Evolutionary conservation across 2,888 invertebrate genomes (phyloP).

Genomic region (Eupsilia transversa): DNA sequence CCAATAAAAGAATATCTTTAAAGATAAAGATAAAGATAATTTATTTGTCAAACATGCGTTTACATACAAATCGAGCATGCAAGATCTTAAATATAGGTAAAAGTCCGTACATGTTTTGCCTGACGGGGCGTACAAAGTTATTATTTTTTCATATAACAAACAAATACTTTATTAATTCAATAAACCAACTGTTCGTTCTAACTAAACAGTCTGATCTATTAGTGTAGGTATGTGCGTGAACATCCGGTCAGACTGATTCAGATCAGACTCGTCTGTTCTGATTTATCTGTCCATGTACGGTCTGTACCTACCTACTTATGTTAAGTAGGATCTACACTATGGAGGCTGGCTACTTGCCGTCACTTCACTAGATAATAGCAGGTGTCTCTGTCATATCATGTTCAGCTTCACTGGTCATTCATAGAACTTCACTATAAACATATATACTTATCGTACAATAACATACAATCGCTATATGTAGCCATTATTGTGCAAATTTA

Average conservation of each 20-base stretch:
- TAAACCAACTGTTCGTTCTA: too few species aligned
- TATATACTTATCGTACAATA: constrained; percentile 15
- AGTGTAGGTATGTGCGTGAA: neutral
- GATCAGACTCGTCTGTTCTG: neutral
- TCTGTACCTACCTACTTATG: neutral
- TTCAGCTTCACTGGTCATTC: neutral
- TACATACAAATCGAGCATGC: too few species aligned
- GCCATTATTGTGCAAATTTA: neutral
- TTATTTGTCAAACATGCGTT: too few species aligned
- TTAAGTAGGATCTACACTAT: neutral
- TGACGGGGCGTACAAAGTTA: too few species aligned
- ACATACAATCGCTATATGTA: neutral
- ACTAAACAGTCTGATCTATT: neutral
- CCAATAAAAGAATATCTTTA: too few species aligned
- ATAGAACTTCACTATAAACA: constrained; percentile 21
- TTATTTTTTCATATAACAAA: too few species aligned
- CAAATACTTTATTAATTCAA: too few species aligned
- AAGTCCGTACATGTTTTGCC: too few species aligned
- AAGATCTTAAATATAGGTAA: too few species aligned
- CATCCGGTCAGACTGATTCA: neutral
- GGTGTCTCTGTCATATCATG: neutral
- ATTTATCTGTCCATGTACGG: neutral
- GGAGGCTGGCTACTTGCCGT: neutral
- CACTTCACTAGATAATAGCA: neutral
- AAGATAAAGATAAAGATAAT: too few species aligned